Percentiles rank a stretch among this genome's conserved stretches.
phyloP scores from a whole-genome alignment of 1,140 invertebrate genomes.

The Zaprionus taronus region DNA sequence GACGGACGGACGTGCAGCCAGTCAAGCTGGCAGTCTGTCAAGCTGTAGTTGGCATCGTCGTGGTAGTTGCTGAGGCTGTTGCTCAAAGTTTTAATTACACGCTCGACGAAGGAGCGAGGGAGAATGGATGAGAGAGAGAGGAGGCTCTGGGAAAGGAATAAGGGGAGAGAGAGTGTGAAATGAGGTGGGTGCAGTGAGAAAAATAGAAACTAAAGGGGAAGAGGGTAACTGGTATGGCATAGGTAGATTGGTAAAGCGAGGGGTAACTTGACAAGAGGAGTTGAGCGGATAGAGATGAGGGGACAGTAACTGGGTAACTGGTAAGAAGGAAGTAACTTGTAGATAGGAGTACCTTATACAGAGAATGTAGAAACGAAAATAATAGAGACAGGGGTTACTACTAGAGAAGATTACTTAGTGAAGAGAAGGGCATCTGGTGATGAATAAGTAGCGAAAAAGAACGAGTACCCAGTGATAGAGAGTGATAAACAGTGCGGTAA shows the following conservation, averaged over 20 bases:
- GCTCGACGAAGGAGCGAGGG: conserved; percentile 33
- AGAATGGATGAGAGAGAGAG: not conserved
- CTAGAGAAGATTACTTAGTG: no score
- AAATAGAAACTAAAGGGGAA: not conserved
- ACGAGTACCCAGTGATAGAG: no score
- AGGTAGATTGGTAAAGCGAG: not conserved
- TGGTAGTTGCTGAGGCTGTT: conserved; percentile 54
- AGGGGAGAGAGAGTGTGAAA: not conserved
- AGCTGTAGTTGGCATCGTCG: conserved; percentile 61
- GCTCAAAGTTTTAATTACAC: conserved; percentile 82
- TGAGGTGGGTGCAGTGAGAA: not conserved
- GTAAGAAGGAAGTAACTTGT: not conserved
- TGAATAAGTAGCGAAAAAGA: no score
- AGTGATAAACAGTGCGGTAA: no score
- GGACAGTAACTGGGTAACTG: not conserved
- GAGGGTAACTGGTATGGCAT: not conserved
- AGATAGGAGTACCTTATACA: not conserved
- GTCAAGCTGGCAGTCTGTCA: conserved; percentile 61
- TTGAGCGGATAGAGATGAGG: not conserved
- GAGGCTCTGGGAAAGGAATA: not conserved
- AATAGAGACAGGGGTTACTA: no score
- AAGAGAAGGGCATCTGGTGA: no score
- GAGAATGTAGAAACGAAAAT: no score
- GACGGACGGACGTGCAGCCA: conserved; percentile 46
- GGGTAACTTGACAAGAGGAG: not conserved